Evolutionary conservation across 2,888 invertebrate genomes (phyloP).

Genomic region (Tanaodytes sp.): DNA sequence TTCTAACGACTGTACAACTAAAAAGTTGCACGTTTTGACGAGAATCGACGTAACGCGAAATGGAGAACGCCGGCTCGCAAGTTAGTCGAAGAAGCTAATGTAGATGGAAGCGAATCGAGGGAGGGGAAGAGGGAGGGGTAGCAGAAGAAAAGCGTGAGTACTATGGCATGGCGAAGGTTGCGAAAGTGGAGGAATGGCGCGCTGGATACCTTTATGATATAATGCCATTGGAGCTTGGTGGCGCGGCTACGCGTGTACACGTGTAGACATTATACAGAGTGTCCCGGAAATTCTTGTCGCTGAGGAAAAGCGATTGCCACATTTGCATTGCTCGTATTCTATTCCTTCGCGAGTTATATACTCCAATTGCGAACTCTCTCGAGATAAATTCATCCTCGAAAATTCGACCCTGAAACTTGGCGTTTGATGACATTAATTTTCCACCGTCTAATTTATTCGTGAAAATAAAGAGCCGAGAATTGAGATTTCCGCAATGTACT

Average conservation of each 20-base stretch:
- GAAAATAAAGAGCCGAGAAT: no score
- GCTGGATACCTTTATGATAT: slow-evolving; percentile 60
- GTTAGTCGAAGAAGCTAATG: slow-evolving; percentile 45
- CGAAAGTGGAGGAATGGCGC: slow-evolving; percentile 55
- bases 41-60: slow-evolving; percentile 41
- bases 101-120: slow-evolving; percentile 28
- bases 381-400: no score
- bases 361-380: no score
- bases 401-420: no score
- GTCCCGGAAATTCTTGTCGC: slow-evolving; percentile 21
- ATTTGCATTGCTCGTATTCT: neutral
- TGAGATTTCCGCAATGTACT: no score
- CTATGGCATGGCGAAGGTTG: slow-evolving; percentile 46
- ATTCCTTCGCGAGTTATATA: no score
- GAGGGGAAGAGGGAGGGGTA: slow-evolving; percentile 14
- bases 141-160: slow-evolving; percentile 41
- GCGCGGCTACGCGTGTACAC: slow-evolving; percentile 16
- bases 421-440: no score
- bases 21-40: slow-evolving; percentile 13
- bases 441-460: no score
- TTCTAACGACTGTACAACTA: no score
- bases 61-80: slow-evolving; percentile 23
- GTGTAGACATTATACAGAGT: slow-evolving; percentile 34
- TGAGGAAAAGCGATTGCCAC: neutral
- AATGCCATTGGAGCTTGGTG: slow-evolving; percentile 55